These are phyloP conservation scores for Melanaphis sacchari DNA, from an alignment of 1,140 invertebrate species.

Conservation along the genomic window DNA sequence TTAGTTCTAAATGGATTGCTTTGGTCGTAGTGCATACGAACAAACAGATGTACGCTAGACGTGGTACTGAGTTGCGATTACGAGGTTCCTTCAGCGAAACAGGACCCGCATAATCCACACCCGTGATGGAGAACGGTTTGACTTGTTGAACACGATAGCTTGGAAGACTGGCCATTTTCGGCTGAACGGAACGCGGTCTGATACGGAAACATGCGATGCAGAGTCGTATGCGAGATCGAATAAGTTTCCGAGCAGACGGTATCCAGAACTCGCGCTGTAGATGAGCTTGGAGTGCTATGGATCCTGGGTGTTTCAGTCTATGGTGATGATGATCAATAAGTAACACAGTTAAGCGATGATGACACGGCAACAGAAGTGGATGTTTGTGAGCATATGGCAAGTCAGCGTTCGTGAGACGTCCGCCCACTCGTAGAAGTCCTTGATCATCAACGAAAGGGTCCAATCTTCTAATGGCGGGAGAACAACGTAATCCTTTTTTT, in stretches of 20 bases:
- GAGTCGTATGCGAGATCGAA: background rate
- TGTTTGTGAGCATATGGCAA: slow-evolving; percentile 47
- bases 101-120: no score
- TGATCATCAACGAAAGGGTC: background rate
- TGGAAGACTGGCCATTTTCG: no score
- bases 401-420: slow-evolving; percentile 56
- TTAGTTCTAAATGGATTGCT: slow-evolving; percentile 62
- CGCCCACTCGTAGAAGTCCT: slow-evolving; percentile 59
- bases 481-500: background rate
- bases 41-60: slow-evolving; percentile 59
- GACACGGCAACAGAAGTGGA: slow-evolving; percentile 58
- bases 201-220: slow-evolving; percentile 19
- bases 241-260: background rate
- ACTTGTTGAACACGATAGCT: no score
- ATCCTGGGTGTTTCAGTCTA: background rate
- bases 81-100: slow-evolving; percentile 29
- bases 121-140: no score
- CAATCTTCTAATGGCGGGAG: background rate
- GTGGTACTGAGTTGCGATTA: slow-evolving; percentile 60
- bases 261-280: slow-evolving; percentile 53
- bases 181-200: no score
- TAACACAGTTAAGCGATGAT: background rate
- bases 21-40: slow-evolving; percentile 62
- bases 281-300: background rate
- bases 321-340: slow-evolving; percentile 32